phyloP scores from a whole-genome alignment of 2,113 vertebrate genomes.

The Lophius piscatorius region DNA sequence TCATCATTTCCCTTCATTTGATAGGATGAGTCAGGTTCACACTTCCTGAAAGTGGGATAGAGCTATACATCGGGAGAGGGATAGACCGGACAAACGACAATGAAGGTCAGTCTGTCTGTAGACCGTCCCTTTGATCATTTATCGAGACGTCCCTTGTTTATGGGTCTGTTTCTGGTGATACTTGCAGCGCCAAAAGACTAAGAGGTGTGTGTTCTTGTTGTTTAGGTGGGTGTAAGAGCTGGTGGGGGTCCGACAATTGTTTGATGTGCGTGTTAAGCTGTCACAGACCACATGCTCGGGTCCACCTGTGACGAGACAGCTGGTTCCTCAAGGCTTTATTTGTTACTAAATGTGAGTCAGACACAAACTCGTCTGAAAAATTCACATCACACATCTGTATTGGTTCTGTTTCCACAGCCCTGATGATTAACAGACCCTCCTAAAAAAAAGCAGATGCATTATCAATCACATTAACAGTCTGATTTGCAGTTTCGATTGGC shows the following conservation, averaged over 20 bases:
- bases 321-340: slow-evolving; percentile 45
- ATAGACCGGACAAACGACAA: background rate
- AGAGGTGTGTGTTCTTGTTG: slow-evolving; percentile 47
- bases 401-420: slow-evolving; percentile 2
- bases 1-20: background rate
- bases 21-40: slow-evolving; percentile 10
- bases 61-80: no score
- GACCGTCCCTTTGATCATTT: slow-evolving; percentile 43
- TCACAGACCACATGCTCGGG: slow-evolving; percentile 58
- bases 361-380: background rate
- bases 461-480: slow-evolving; percentile 16
- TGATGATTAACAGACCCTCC: background rate
- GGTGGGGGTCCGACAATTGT: slow-evolving; percentile 53
- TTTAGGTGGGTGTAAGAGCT: slow-evolving; percentile 40
- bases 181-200: slow-evolving; percentile 11
- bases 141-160: slow-evolving; percentile 28
- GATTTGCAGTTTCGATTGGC: slow-evolving; percentile 27
- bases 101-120: slow-evolving; percentile 22
- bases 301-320: slow-evolving; percentile 52
- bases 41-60: no score
- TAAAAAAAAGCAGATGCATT: slow-evolving; percentile 13
- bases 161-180: slow-evolving; percentile 35
- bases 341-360: slow-evolving; percentile 28
- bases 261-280: slow-evolving; percentile 70
- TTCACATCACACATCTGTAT: slow-evolving; percentile 17